phyloP scores from a whole-genome alignment of 2,113 vertebrate species.

The Corythoichthys haematopterus region DNA sequence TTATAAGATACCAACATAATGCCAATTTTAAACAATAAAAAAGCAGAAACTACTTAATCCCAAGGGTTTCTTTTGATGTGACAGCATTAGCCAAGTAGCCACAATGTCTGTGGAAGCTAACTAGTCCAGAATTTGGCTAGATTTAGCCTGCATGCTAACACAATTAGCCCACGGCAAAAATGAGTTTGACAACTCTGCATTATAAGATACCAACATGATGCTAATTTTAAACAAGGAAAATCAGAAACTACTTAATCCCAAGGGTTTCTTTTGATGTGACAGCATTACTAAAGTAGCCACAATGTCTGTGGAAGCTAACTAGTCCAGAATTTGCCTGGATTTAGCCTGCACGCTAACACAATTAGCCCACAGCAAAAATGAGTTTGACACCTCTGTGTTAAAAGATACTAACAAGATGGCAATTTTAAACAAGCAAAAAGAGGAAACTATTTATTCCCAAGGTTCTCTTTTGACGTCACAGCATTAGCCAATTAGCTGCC shows the following conservation, averaged over 20 bases:
- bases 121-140: too few relatives aligned
- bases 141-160: too few relatives aligned
- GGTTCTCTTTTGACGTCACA: neutral
- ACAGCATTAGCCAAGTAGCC: neutral
- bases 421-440: neutral
- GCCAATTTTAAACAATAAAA: neutral
- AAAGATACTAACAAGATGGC: neutral
- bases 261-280: neutral
- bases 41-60: neutral
- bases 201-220: neutral
- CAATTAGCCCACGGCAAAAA: too few relatives aligned
- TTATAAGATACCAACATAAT: neutral
- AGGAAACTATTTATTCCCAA: neutral
- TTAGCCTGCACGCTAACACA: too few relatives aligned
- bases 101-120: slow-evolving; percentile 7
- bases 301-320: slow-evolving; percentile 6
- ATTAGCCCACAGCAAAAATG: too few relatives aligned
- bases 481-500: neutral
- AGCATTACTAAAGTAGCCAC: neutral
- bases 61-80: neutral
- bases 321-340: too few relatives aligned
- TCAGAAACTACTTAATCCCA: neutral
- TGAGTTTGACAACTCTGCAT: neutral
- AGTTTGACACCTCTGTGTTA: neutral
- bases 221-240: neutral